Conservation (phyloP, 2,113 vertebrate genomes). For the Zosterops lateralis region DNA sequence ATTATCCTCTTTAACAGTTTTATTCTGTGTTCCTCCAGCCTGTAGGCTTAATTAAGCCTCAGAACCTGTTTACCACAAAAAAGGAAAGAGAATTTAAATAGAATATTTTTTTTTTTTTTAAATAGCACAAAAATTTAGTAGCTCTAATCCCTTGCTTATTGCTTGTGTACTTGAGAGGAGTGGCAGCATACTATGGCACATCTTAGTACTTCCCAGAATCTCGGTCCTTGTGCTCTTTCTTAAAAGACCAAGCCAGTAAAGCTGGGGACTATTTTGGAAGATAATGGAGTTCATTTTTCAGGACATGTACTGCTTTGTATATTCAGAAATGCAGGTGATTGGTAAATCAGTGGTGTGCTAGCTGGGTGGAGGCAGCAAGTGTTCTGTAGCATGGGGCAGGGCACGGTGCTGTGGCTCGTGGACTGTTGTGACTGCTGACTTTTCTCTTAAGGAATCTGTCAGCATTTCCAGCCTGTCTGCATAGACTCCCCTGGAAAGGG, state of each 20-base stretch:
- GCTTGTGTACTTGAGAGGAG: not conserved
- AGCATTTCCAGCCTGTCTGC: not conserved
- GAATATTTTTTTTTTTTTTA: not conserved
- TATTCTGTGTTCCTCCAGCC: not conserved
- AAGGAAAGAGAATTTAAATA: not conserved
- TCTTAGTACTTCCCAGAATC: not conserved
- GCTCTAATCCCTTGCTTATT: not conserved
- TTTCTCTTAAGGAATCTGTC: not conserved
- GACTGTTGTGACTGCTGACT: fast-evolving
- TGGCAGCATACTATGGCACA: fast-evolving
- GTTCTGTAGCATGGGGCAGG: not conserved
- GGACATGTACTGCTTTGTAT: not conserved
- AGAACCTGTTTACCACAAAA: not conserved
- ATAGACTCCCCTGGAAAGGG: not conserved
- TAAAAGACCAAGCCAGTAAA: not conserved
- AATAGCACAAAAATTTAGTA: not conserved
- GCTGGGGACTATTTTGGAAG: not conserved
- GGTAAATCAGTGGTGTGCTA: not conserved
- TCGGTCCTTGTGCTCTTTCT: not conserved
- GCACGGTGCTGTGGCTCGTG: fast-evolving
- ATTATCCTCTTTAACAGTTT: not conserved
- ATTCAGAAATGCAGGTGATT: not conserved
- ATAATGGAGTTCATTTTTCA: not conserved
- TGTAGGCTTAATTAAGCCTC: not conserved
- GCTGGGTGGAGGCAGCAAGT: not conserved